phyloP scores from a whole-genome alignment of 1,140 invertebrate genomes.

The Heliothis virescens region DNA sequence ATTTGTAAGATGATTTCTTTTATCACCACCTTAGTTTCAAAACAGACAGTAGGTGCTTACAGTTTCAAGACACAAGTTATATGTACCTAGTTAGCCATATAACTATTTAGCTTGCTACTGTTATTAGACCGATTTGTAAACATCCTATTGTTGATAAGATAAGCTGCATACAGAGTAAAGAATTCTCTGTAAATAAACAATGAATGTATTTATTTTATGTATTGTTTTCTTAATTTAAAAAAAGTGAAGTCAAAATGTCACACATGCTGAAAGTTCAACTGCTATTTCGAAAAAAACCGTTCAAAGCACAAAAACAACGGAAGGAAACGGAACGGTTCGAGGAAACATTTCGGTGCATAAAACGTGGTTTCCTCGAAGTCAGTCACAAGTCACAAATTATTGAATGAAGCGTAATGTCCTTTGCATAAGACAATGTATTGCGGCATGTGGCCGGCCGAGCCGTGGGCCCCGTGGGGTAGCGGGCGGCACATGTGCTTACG shows the following conservation, averaged over 20 bases:
- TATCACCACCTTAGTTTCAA: no score
- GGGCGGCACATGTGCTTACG: slow-evolving; percentile 79
- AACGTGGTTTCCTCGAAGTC: slow-evolving; percentile 71
- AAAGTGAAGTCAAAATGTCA: not conserved
- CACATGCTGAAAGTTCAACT: slow-evolving; percentile 21
- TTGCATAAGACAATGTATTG: slow-evolving; percentile 79
- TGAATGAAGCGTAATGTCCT: slow-evolving; percentile 70
- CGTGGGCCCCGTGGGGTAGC: slow-evolving; percentile 63
- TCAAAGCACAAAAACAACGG: slow-evolving; percentile 31
- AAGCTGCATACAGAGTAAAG: no score
- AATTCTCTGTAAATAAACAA: no score
- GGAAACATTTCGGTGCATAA: slow-evolving; percentile 61
- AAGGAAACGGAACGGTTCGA: slow-evolving; percentile 46
- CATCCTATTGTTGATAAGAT: no score
- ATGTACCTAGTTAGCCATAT: no score
- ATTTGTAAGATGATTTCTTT: no score
- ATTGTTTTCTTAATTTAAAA: not conserved
- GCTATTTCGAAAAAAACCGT: slow-evolving; percentile 1
- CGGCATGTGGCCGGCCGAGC: slow-evolving; percentile 65
- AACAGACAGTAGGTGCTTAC: no score
- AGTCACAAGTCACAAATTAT: slow-evolving; percentile 60
- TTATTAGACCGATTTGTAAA: not conserved
- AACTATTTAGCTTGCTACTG: not conserved
- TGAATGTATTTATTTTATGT: no score
- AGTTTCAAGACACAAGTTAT: no score